Conservation (phyloP, 2,113 vertebrate genomes). For the Gavia stellata region DNA sequence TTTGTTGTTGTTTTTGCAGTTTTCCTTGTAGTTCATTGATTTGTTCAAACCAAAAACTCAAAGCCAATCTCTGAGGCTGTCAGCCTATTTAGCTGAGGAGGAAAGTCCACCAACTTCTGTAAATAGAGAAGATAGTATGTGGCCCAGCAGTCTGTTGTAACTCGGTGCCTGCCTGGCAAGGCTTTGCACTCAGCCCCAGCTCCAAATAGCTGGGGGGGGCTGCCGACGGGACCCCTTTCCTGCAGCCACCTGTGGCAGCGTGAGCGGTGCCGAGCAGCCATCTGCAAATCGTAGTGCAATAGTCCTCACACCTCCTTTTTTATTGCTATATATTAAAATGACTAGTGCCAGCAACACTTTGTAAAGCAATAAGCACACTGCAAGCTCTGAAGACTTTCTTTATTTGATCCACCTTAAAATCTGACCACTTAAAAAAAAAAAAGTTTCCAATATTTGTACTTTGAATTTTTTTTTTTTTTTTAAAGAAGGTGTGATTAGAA, state of each 20-base stretch:
- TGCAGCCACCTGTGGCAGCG: background rate
- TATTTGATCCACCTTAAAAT: background rate
- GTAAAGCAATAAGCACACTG: background rate
- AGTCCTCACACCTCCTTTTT: background rate
- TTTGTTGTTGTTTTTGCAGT: constrained; percentile 28
- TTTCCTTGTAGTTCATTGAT: constrained; percentile 34
- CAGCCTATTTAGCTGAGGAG: constrained; percentile 7
- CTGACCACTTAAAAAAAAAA: background rate
- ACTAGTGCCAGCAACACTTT: background rate
- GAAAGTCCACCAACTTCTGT: constrained; percentile 31
- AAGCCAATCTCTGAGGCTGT: constrained; percentile 9
- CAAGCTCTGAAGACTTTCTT: background rate
- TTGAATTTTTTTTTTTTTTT: background rate
- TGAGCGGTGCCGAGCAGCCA: background rate
- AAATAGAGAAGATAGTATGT: background rate
- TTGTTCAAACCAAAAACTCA: constrained; percentile 33
- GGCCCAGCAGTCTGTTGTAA: background rate
- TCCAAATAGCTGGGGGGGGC: accelerated
- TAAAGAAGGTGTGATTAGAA: background rate
- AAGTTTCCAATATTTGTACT: background rate
- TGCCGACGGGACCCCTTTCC: background rate
- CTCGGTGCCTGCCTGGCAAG: accelerated
- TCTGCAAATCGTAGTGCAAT: background rate
- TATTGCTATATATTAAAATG: background rate
- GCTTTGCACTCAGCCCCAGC: background rate